Evolutionary conservation across 2,888 invertebrate species (phyloP).

Genomic region (Tinea semifulvella): DNA sequence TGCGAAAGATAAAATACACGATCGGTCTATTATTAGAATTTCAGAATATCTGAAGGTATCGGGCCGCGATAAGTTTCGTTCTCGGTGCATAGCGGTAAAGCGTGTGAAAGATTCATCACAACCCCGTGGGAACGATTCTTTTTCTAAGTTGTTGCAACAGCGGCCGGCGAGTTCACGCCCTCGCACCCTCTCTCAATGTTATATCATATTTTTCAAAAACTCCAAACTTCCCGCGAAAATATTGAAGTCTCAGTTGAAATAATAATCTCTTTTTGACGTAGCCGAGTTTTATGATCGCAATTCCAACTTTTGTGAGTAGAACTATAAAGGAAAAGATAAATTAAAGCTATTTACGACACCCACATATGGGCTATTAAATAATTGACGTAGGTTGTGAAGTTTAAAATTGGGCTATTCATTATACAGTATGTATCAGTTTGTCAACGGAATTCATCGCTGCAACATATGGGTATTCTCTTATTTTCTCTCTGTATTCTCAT

Average conservation of each 20-base stretch:
- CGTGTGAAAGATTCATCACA: constrained; percentile 15
- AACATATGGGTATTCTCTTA: no score
- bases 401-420: constrained; percentile 9
- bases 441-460: no score
- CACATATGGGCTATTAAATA: constrained; percentile 10
- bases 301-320: constrained; percentile 8
- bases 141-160: constrained; percentile 14
- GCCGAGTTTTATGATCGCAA: constrained; percentile 6
- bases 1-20: no score
- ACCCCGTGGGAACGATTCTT: constrained; percentile 10
- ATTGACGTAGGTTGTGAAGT: constrained; percentile 9
- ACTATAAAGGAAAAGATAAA: constrained; percentile 9
- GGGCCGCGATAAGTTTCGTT: background rate
- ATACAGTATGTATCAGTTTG: no score
- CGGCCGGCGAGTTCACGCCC: constrained; percentile 12
- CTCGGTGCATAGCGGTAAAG: constrained; percentile 9
- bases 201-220: constrained; percentile 15
- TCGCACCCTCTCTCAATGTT: constrained; percentile 6
- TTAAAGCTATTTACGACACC: constrained; percentile 10
- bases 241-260: constrained; percentile 13
- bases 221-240: constrained; percentile 12
- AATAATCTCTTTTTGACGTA: constrained; percentile 13
- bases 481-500: no score
- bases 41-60: background rate
- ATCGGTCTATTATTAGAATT: background rate